A percentile compares a stretch with the other conserved stretches of the same genome.
These are phyloP conservation scores for Python bivittatus DNA, from an alignment of 2,113 vertebrate species.

Conservation along the genomic window DNA sequence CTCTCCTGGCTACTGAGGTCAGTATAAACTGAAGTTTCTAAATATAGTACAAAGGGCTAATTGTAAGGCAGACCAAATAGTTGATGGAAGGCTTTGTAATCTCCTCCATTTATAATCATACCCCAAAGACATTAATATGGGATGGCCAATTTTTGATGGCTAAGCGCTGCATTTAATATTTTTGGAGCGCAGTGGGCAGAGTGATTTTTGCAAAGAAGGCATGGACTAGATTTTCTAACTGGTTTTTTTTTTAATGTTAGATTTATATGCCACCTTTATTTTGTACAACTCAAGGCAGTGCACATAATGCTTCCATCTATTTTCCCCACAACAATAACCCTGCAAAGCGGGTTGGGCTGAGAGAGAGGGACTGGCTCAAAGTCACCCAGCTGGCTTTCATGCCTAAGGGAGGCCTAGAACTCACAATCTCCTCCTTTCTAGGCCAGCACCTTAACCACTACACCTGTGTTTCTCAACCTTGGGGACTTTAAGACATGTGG, in stretches of 20 bases:
- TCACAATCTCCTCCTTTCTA: neutral
- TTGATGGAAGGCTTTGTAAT: neutral
- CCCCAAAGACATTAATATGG: neutral
- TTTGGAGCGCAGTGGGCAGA: neutral
- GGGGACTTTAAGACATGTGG: neutral
- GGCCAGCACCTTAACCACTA: neutral
- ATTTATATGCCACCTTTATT: neutral
- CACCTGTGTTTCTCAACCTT: neutral
- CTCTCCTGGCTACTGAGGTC: neutral
- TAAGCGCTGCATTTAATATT: neutral
- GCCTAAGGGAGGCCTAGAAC: neutral
- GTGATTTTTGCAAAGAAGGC: neutral
- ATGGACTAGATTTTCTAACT: neutral
- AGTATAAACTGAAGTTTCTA: neutral
- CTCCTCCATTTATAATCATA: neutral
- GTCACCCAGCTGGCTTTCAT: neutral
- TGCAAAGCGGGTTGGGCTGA: neutral
- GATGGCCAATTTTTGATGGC: too few species aligned
- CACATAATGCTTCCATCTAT: neutral
- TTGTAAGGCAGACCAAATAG: neutral
- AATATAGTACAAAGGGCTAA: neutral
- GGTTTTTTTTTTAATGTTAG: neutral
- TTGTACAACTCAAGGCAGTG: neutral
- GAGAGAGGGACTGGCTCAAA: neutral
- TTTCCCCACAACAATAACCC: neutral